Conservation (phyloP, 2,797 vertebrate genomes). For the Martes flavigula region DNA sequence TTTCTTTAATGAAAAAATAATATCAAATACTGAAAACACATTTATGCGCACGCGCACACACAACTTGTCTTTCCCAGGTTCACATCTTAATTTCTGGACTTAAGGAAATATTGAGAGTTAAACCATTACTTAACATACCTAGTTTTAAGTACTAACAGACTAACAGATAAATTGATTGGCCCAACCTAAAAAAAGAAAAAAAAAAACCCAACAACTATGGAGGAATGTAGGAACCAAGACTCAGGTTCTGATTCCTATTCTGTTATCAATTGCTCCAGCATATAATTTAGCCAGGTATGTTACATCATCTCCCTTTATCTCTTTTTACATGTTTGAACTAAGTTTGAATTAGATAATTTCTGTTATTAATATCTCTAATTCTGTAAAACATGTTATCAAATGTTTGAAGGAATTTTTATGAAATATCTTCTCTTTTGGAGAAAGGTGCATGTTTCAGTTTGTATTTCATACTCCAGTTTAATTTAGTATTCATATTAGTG, state of each 20-base stretch:
- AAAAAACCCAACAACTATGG: neutral
- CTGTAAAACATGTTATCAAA: neutral
- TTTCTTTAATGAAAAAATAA: conserved; percentile 26
- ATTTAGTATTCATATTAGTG: neutral
- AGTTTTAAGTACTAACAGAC: neutral
- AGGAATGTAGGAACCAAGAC: neutral
- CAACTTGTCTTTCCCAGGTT: neutral
- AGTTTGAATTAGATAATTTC: neutral
- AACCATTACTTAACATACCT: neutral
- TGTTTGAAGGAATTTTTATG: neutral
- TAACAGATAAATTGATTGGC: neutral
- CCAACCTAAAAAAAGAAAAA: neutral
- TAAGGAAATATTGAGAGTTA: neutral
- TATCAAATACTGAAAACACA: neutral
- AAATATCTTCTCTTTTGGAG: neutral
- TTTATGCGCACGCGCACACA: neutral
- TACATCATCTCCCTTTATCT: neutral
- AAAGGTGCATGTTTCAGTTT: neutral
- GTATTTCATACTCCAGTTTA: neutral
- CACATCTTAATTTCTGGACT: neutral
- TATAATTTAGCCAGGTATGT: neutral
- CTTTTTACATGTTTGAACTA: conserved; percentile 15
- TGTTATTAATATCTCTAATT: neutral
- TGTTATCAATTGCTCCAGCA: neutral
- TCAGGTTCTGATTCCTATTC: neutral